Percentiles rank a stretch among this genome's conserved stretches.
phyloP scores from a whole-genome alignment of 2,113 vertebrate genomes.

The Oostethus manadensis region DNA sequence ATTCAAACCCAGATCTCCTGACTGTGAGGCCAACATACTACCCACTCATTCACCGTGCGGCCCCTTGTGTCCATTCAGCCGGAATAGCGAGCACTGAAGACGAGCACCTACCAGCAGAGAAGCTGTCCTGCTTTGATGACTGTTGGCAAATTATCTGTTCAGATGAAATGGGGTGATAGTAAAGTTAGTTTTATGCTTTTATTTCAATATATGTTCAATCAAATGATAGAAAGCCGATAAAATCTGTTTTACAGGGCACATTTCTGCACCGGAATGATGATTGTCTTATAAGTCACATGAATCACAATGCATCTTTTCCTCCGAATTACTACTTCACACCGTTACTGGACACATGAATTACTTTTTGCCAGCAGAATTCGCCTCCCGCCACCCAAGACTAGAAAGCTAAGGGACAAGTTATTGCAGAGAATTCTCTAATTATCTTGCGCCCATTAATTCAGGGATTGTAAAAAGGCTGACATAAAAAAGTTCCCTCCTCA shows the following conservation, averaged over 20 bases:
- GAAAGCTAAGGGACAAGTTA: slow-evolving; percentile 56
- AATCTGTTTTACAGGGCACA: not conserved
- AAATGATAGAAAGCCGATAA: not conserved
- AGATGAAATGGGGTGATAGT: slow-evolving; percentile 1
- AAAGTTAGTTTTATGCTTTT: not conserved
- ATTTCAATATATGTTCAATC: not conserved
- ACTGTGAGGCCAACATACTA: no score
- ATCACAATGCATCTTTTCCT: slow-evolving; percentile 13
- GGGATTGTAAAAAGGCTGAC: slow-evolving; percentile 53
- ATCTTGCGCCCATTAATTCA: slow-evolving; percentile 60
- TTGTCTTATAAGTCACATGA: slow-evolving; percentile 27
- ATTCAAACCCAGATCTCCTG: no score
- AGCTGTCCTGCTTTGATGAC: not conserved
- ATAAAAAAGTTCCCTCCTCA: slow-evolving; percentile 54
- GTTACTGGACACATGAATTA: slow-evolving; percentile 43
- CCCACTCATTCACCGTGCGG: no score
- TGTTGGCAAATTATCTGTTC: not conserved
- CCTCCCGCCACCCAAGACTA: slow-evolving; percentile 50
- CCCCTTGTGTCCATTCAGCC: not conserved
- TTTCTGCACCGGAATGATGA: slow-evolving; percentile 30
- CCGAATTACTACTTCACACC: slow-evolving; percentile 25
- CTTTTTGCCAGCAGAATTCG: slow-evolving; percentile 31
- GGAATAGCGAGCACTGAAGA: not conserved
- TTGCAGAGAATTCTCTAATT: slow-evolving; percentile 61
- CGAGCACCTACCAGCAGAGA: not conserved